Evolutionary conservation across 2,797 vertebrate species (phyloP).

Genomic region (Hippoglossus hippoglossus): DNA sequence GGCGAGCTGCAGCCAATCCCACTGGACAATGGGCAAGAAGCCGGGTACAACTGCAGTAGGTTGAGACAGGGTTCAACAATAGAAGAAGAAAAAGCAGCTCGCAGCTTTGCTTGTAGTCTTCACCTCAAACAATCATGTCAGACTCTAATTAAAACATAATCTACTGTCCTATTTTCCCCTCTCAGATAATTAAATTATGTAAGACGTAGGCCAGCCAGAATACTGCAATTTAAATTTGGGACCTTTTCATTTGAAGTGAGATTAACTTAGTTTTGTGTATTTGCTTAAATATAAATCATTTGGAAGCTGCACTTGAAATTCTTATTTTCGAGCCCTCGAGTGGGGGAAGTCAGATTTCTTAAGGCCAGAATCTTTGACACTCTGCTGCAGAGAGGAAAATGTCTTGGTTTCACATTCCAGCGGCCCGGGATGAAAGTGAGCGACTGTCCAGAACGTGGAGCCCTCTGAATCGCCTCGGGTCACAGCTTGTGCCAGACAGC

Average conservation of each 20-base stretch:
- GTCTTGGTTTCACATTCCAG: conserved; percentile 66
- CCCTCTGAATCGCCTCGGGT: conserved; percentile 44
- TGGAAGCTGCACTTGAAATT: conserved; percentile 18
- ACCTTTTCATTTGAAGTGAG: too few relatives aligned
- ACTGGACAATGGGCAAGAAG: too few relatives aligned
- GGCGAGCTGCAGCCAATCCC: too few relatives aligned
- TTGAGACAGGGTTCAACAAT: too few relatives aligned
- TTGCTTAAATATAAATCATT: conserved; percentile 36
- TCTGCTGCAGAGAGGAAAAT: conserved; percentile 59
- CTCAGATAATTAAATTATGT: not conserved
- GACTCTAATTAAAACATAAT: too few relatives aligned
- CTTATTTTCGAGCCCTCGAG: conserved; percentile 30
- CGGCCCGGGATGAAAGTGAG: conserved; percentile 61
- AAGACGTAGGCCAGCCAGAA: not conserved
- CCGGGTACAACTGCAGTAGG: too few relatives aligned
- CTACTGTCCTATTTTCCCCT: not conserved
- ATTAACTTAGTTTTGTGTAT: too few relatives aligned
- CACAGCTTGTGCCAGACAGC: conserved; percentile 47
- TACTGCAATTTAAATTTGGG: too few relatives aligned
- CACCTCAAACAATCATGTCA: too few relatives aligned
- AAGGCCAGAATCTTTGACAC: conserved; percentile 56
- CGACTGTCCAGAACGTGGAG: conserved; percentile 55
- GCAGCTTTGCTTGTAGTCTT: too few relatives aligned
- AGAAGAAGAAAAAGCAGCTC: too few relatives aligned
- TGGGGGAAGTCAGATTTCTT: conserved; percentile 29